Conservation (phyloP, 2,113 vertebrate genomes). For the Chamaetylas fuelleborni region DNA sequence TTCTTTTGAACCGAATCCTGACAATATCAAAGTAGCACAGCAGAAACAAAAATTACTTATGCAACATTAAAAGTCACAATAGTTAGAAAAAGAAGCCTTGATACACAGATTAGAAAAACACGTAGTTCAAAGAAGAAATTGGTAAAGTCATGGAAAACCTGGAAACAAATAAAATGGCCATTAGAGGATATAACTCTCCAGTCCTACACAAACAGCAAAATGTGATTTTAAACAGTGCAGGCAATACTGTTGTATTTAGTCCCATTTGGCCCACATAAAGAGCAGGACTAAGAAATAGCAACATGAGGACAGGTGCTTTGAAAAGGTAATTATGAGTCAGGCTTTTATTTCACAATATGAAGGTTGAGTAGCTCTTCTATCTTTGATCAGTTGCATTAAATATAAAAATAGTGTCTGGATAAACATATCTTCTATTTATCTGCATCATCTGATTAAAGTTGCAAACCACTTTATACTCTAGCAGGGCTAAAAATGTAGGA, state of each 20-base stretch:
- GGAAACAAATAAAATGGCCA: background rate
- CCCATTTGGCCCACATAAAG: constrained; percentile 3
- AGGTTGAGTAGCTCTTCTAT: background rate
- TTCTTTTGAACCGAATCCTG: constrained; percentile 59
- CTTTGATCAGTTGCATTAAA: background rate
- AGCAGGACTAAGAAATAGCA: background rate
- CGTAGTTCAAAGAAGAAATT: background rate
- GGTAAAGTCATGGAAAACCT: background rate
- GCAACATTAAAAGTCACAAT: background rate
- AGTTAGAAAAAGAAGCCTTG: constrained; percentile 12
- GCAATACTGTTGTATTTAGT: background rate
- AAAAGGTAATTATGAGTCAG: background rate
- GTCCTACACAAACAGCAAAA: background rate
- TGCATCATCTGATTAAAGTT: background rate
- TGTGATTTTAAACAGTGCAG: background rate
- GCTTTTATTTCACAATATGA: background rate
- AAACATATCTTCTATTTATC: background rate
- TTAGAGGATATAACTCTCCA: background rate
- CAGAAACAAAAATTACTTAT: constrained; percentile 35
- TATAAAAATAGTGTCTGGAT: background rate
- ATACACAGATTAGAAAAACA: constrained; percentile 29
- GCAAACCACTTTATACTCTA: background rate
- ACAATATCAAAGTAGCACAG: constrained; percentile 56
- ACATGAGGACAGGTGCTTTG: background rate
- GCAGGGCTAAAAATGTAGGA: background rate